These are phyloP conservation scores for Drosophila nr. medialis DNA, from an alignment of 2,888 invertebrate species.

Conservation along the genomic window DNA sequence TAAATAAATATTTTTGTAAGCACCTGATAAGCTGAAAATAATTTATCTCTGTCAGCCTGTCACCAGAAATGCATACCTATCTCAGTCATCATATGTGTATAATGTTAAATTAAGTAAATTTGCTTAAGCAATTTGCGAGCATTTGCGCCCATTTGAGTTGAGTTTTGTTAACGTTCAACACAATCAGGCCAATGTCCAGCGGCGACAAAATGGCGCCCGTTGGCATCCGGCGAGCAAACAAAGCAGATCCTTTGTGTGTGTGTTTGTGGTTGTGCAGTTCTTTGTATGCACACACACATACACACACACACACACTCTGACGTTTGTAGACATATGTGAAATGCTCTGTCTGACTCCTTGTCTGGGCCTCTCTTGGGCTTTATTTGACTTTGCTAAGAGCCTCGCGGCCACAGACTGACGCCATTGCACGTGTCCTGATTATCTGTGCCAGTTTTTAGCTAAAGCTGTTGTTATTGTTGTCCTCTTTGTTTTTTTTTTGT, in stretches of 20 bases:
- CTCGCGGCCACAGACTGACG: conserved; percentile 57
- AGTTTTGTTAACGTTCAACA: conserved; percentile 29
- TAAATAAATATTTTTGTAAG: neutral
- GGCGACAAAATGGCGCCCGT: conserved; percentile 56
- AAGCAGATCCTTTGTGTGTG: conserved; percentile 12
- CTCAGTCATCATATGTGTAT: neutral
- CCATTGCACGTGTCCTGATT: conserved; percentile 57
- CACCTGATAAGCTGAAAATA: neutral
- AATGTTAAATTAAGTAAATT: conserved; percentile 16
- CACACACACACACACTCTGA: neutral
- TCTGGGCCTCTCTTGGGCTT: conserved; percentile 50
- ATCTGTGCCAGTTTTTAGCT: conserved; percentile 29
- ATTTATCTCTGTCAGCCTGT: neutral
- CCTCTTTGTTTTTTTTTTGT: conserved; percentile 11
- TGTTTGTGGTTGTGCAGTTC: neutral
- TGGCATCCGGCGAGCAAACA: conserved; percentile 42
- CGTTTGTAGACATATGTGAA: conserved; percentile 28
- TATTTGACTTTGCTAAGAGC: conserved; percentile 48
- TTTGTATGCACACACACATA: conserved; percentile 1
- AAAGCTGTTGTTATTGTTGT: neutral
- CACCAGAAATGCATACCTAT: neutral
- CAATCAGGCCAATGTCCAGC: conserved; percentile 39
- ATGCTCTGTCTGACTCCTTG: conserved; percentile 44
- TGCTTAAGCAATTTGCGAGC: conserved; percentile 37
- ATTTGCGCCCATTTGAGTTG: conserved; percentile 14